phyloP scores from a whole-genome alignment of 2,888 invertebrate species.

The Drosophila acutilabella region DNA sequence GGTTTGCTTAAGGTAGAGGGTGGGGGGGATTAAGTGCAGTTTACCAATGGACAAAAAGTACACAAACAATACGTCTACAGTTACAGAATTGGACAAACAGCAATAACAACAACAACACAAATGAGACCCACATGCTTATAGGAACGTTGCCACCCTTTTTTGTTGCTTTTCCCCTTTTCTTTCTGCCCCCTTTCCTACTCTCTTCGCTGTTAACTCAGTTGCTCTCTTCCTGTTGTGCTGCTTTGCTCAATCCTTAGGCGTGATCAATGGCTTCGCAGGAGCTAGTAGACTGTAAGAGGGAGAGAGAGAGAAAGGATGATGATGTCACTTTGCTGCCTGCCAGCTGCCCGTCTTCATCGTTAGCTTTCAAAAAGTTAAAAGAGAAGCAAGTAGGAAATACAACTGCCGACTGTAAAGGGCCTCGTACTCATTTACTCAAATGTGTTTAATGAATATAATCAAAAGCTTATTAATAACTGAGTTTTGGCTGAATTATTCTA shows the following conservation, averaged over 20 bases:
- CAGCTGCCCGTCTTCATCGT: conserved; percentile 49
- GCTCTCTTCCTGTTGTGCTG: background rate
- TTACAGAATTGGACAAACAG: conserved; percentile 45
- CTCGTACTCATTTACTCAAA: too few species aligned
- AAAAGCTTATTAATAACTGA: too few species aligned
- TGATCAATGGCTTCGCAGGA: conserved; percentile 41
- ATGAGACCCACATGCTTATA: conserved; percentile 4
- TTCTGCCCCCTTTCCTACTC: background rate
- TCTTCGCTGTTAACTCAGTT: background rate
- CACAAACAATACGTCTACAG: conserved; percentile 51
- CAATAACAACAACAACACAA: conserved; percentile 1
- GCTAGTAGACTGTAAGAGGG: conserved; percentile 13
- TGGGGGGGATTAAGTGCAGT: conserved; percentile 57
- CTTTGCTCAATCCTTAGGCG: background rate
- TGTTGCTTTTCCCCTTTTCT: background rate
- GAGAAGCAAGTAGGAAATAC: too few species aligned
- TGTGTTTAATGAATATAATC: too few species aligned
- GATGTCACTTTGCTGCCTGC: conserved; percentile 48
- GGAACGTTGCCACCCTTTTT: conserved; percentile 17
- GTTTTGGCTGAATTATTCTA: too few species aligned
- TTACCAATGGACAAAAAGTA: conserved; percentile 45
- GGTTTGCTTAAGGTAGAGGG: conserved; percentile 5
- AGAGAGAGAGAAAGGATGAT: conserved; percentile 23
- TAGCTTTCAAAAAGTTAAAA: conserved; percentile 12
- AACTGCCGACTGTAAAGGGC: too few species aligned